Conservation (phyloP, 2,113 vertebrate genomes). For the Epinephelus moara region DNA sequence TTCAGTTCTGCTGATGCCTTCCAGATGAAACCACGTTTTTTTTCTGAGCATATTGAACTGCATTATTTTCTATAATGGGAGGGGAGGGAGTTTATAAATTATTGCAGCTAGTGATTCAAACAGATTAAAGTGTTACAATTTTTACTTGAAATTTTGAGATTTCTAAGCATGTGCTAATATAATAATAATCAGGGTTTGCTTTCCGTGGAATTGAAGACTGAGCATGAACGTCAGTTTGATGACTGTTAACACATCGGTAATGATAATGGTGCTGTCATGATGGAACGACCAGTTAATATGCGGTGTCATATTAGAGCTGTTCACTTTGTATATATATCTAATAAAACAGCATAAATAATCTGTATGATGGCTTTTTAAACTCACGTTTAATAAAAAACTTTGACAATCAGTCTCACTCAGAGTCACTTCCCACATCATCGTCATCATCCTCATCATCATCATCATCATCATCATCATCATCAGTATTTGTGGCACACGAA, state of each 20-base stretch:
- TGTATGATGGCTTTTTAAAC: slow-evolving; percentile 32
- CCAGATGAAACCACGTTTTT: slow-evolving; percentile 17
- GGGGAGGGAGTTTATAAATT: slow-evolving; percentile 39
- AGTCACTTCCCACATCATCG: background rate
- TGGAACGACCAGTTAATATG: slow-evolving; percentile 29
- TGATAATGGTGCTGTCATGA: slow-evolving; percentile 40
- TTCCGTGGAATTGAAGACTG: slow-evolving; percentile 41
- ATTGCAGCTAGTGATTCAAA: slow-evolving; percentile 65
- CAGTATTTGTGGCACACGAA: background rate
- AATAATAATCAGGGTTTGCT: slow-evolving; percentile 37
- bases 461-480: background rate
- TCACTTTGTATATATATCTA: slow-evolving; percentile 72
- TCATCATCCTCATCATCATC: background rate
- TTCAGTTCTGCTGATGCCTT: slow-evolving; percentile 85
- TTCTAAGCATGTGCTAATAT: slow-evolving; percentile 64
- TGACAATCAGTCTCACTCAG: background rate
- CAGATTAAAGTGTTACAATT: slow-evolving; percentile 58
- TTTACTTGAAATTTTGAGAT: slow-evolving; percentile 72
- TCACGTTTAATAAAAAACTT: slow-evolving; percentile 32
- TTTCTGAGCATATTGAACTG: slow-evolving; percentile 20
- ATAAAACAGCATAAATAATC: slow-evolving; percentile 46
- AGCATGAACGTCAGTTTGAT: slow-evolving; percentile 47
- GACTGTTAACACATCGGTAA: slow-evolving; percentile 18
- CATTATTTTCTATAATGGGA: slow-evolving; percentile 59
- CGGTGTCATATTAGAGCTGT: slow-evolving; percentile 29